Percentiles rank a stretch among this genome's conserved stretches.
Evolutionary conservation across 1,140 invertebrate species (phyloP).

Genomic region (Lepidurus couesii): DNA sequence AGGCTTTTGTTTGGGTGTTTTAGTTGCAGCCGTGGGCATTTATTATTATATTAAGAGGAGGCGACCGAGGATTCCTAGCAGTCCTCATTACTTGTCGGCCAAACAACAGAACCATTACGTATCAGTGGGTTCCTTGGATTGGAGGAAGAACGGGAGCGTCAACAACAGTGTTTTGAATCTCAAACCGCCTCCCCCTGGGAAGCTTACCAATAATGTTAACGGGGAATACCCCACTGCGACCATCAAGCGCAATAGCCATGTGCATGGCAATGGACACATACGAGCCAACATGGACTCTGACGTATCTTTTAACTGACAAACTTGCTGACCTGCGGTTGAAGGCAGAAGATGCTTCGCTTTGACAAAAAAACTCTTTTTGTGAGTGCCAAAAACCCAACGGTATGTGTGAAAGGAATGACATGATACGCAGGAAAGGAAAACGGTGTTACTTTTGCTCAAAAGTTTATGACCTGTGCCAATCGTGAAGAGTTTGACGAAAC

Average conservation of each 20-base stretch:
- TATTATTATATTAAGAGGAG: constrained; percentile 48
- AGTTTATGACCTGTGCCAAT: constrained; percentile 7
- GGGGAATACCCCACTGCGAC: constrained; percentile 70
- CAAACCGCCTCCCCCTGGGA: constrained; percentile 35
- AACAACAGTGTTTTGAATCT: constrained; percentile 26
- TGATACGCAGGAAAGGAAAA: background rate
- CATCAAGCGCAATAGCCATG: constrained; percentile 67
- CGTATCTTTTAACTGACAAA: constrained; percentile 39
- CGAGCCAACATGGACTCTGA: constrained; percentile 55
- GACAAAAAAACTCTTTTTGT: background rate
- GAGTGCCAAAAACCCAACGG: background rate
- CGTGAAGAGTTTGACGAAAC: constrained; percentile 4
- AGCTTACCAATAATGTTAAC: constrained; percentile 41
- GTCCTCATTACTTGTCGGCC: constrained; percentile 67
- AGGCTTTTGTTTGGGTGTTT: constrained; percentile 48
- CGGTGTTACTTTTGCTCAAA: constrained; percentile 4
- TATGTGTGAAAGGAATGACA: background rate
- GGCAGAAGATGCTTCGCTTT: background rate
- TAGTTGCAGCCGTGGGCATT: constrained; percentile 44
- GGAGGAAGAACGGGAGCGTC: constrained; percentile 44
- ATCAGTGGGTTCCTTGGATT: constrained; percentile 52
- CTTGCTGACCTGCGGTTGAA: background rate
- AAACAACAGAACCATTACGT: constrained; percentile 77
- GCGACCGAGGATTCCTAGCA: constrained; percentile 53
- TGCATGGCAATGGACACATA: constrained; percentile 49